Percentiles rank a stretch among this genome's conserved stretches.
These are phyloP conservation scores for Kryphioiulus occultus DNA, from an alignment of 2,888 invertebrate genomes.

Conservation along the genomic window DNA sequence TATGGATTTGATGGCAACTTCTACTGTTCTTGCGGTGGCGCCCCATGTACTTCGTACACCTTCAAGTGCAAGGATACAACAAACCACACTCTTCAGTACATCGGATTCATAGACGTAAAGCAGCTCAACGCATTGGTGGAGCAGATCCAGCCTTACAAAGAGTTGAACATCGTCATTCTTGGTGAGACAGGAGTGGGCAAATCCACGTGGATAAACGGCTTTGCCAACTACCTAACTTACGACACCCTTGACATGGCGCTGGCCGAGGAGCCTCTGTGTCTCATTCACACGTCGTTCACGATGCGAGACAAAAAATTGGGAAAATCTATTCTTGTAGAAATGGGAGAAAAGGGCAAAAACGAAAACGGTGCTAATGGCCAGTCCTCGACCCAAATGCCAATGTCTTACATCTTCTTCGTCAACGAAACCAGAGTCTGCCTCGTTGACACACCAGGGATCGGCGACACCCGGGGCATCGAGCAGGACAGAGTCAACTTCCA, in stretches of 20 bases:
- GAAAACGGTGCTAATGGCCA: background rate
- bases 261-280: background rate
- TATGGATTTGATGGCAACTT: background rate
- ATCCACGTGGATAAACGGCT: conserved; percentile 51
- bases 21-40: background rate
- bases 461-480: conserved; percentile 56
- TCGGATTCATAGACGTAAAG: background rate
- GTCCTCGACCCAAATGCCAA: conserved; percentile 45
- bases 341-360: background rate
- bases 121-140: background rate
- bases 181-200: conserved; percentile 52
- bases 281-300: conserved; percentile 43
- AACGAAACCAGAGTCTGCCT: conserved; percentile 52
- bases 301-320: conserved; percentile 35
- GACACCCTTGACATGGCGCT: conserved; percentile 39
- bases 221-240: conserved; percentile 50
- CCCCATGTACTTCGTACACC: background rate
- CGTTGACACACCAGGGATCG: conserved; percentile 58
- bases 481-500: conserved; percentile 56
- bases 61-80: background rate
- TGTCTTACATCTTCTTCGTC: conserved; percentile 42
- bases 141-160: background rate
- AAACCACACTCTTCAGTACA: background rate
- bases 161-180: conserved; percentile 48
- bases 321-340: background rate